These are phyloP conservation scores for Corythoichthys intestinalis DNA, from an alignment of 2,113 vertebrate genomes.

Conservation along the genomic window DNA sequence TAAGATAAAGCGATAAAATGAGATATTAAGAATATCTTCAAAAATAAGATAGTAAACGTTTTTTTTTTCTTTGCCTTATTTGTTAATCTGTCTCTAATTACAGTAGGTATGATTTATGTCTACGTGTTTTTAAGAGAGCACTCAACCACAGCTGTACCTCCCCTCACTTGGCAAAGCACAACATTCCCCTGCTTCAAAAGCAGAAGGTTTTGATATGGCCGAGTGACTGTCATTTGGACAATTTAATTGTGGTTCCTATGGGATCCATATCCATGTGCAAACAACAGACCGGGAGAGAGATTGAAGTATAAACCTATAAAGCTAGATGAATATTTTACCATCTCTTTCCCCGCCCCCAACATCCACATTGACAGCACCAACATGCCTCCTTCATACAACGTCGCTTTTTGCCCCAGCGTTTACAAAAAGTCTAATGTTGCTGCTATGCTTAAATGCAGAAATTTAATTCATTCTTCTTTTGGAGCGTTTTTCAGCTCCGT, in stretches of 20 bases:
- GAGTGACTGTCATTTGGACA: conserved; percentile 61
- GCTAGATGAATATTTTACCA: conserved; percentile 53
- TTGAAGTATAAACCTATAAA: conserved; percentile 48
- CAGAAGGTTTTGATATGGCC: conserved; percentile 65
- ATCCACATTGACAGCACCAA: conserved; percentile 14
- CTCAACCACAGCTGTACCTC: conserved; percentile 59
- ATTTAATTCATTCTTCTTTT: conserved; percentile 18
- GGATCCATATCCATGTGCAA: conserved; percentile 60
- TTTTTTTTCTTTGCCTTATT: background rate
- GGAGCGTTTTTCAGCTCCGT: conserved; percentile 19
- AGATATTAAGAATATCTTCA: background rate
- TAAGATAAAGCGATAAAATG: conserved; percentile 2
- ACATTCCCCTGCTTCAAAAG: conserved; percentile 52
- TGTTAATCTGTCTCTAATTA: conserved; percentile 10
- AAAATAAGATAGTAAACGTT: background rate
- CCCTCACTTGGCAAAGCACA: conserved; percentile 54
- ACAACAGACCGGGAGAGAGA: conserved; percentile 36
- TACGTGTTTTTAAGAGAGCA: conserved; percentile 36
- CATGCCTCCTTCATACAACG: conserved; percentile 7
- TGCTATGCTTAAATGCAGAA: background rate
- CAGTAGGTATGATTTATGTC: conserved; percentile 9
- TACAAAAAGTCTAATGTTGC: conserved; percentile 12
- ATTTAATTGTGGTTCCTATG: conserved; percentile 60
- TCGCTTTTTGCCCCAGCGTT: conserved; percentile 6
- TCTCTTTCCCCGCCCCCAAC: conserved; percentile 28